Conservation (phyloP, 2,797 vertebrate species). For the Alectoris magna region DNA sequence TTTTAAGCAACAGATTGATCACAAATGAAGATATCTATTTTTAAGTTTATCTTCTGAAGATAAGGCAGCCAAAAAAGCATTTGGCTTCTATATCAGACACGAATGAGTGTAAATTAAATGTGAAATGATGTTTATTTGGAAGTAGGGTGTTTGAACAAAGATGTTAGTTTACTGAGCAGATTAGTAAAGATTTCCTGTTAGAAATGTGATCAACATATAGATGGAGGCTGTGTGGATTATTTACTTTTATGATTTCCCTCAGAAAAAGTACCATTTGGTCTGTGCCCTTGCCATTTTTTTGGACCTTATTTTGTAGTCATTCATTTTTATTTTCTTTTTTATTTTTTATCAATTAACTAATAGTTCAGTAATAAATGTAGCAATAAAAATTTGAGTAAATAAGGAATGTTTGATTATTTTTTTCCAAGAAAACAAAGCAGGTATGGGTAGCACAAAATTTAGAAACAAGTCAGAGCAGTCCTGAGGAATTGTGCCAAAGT, state of each 20-base stretch:
- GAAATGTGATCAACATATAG: neutral
- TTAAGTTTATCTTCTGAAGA: neutral
- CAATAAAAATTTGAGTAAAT: neutral
- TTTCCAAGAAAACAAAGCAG: neutral
- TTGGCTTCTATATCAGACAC: neutral
- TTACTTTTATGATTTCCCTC: neutral
- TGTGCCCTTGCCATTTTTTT: neutral
- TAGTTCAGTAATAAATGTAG: neutral
- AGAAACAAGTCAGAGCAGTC: neutral
- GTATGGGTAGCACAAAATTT: neutral
- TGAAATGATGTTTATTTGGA: neutral
- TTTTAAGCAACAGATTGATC: neutral
- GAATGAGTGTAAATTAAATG: neutral
- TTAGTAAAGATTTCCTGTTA: constrained; percentile 2
- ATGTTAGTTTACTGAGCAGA: neutral
- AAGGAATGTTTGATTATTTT: neutral
- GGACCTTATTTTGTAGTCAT: neutral
- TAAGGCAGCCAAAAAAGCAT: neutral
- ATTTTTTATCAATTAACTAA: neutral
- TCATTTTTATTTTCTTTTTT: neutral
- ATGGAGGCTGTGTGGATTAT: neutral
- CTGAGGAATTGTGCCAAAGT: neutral
- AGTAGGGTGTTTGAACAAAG: neutral
- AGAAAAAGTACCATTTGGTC: neutral
- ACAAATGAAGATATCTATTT: neutral